phyloP scores from a whole-genome alignment of 1,140 invertebrate genomes.

The Hirudo medicinalis region DNA sequence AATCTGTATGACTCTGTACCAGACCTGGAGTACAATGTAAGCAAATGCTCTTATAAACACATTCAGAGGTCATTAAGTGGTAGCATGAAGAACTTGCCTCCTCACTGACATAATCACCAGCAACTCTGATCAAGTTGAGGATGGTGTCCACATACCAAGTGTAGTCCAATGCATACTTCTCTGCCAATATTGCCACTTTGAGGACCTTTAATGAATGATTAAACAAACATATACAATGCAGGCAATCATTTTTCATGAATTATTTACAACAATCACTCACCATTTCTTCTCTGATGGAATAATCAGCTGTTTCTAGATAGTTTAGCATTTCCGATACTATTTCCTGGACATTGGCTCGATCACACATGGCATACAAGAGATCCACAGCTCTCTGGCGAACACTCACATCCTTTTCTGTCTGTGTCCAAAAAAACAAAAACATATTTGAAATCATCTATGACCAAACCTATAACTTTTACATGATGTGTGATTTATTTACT shows the following conservation, averaged over 20 bases:
- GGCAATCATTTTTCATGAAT: not conserved
- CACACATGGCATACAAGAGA: slow-evolving; percentile 99
- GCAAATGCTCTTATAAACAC: not conserved
- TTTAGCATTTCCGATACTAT: slow-evolving; percentile 99
- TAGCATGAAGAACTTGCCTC: slow-evolving; percentile 32
- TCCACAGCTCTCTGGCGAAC: slow-evolving; percentile 96
- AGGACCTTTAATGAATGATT: slow-evolving; percentile 40
- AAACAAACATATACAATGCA: not conserved
- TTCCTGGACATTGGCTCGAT: slow-evolving; percentile 95
- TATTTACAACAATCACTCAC: slow-evolving; percentile 44
- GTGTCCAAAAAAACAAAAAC: slow-evolving; percentile 48
- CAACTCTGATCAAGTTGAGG: slow-evolving; percentile 93
- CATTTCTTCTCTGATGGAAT: slow-evolving; percentile 99
- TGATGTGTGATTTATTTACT: not conserved
- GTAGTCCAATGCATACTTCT: slow-evolving; percentile 98
- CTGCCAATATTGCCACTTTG: slow-evolving; percentile 97
- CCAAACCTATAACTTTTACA: not conserved
- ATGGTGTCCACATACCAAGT: slow-evolving; percentile 99
- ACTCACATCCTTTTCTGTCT: slow-evolving; percentile 98
- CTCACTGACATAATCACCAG: slow-evolving; percentile 91
- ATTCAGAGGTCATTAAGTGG: no score
- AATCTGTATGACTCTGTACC: slow-evolving; percentile 95
- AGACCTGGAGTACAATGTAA: slow-evolving; percentile 26
- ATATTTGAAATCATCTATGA: no score
- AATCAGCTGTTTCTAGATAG: slow-evolving; percentile 96